Conservation (phyloP, 2,888 invertebrate species). For the Acronicta alni region DNA sequence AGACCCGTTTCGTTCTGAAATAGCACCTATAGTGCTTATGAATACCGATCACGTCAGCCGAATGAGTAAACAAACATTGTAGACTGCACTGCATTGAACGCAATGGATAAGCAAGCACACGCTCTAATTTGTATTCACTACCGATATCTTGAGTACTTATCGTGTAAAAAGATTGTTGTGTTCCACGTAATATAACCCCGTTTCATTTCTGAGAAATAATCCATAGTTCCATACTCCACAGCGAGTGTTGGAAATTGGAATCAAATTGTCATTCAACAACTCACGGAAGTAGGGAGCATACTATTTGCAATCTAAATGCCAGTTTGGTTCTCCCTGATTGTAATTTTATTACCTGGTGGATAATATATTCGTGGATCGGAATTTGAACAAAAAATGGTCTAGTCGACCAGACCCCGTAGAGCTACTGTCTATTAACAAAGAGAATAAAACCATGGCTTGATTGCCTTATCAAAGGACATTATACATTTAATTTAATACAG, state of each 20-base stretch:
- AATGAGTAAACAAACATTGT: slow-evolving; percentile 52
- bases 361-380: slow-evolving; percentile 15
- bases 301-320: slow-evolving; percentile 43
- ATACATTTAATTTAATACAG: too few relatives aligned
- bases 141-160: slow-evolving; percentile 30
- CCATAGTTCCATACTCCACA: slow-evolving; percentile 32
- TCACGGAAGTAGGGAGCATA: slow-evolving; percentile 28
- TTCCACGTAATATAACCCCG: slow-evolving; percentile 35
- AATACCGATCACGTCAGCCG: slow-evolving; percentile 52
- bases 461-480: too few relatives aligned
- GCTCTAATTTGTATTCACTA: slow-evolving; percentile 51
- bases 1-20: slow-evolving; percentile 49
- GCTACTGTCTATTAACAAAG: slow-evolving; percentile 9
- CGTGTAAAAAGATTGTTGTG: slow-evolving; percentile 35
- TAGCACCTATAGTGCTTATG: slow-evolving; percentile 40
- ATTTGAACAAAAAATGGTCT: slow-evolving; percentile 13
- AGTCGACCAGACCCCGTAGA: neutral
- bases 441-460: neutral
- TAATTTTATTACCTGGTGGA: slow-evolving; percentile 33
- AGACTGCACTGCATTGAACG: slow-evolving; percentile 46
- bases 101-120: slow-evolving; percentile 42
- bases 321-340: slow-evolving; percentile 26
- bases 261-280: slow-evolving; percentile 34
- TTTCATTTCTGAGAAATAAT: slow-evolving; percentile 34
- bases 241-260: slow-evolving; percentile 20